Conservation (phyloP, 2,888 invertebrate genomes). For the Conops quadrifasciatus region DNA sequence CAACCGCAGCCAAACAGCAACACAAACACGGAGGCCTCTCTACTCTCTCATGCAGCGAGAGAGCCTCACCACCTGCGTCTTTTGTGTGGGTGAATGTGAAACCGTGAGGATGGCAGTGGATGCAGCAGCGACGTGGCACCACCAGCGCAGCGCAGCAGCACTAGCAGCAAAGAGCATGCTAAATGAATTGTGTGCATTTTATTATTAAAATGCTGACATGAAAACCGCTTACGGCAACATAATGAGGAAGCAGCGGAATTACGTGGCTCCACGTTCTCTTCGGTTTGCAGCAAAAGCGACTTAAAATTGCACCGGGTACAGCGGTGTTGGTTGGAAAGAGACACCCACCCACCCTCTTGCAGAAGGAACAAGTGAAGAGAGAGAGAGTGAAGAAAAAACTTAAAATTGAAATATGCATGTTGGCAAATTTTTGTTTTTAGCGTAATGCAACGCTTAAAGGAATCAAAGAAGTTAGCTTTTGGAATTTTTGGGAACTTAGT, state of each 20-base stretch:
- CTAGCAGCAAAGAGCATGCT: constrained; percentile 3
- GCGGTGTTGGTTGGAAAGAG: too few species aligned
- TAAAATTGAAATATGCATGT: too few species aligned
- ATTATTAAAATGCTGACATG: constrained; percentile 6
- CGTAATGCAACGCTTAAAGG: neutral
- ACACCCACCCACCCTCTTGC: too few species aligned
- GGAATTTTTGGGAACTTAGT: too few species aligned
- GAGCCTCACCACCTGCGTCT: neutral
- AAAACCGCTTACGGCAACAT: neutral
- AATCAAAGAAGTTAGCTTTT: too few species aligned
- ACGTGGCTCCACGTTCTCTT: neutral
- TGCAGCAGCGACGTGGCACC: too few species aligned
- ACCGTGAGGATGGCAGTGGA: neutral
- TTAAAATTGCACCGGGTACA: neutral
- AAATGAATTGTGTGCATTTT: constrained; percentile 19
- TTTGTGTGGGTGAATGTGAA: neutral
- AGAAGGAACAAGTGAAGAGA: too few species aligned
- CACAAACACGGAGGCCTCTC: neutral
- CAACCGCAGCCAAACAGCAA: too few species aligned
- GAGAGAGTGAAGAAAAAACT: too few species aligned
- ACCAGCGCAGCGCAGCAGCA: neutral
- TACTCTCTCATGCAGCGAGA: neutral
- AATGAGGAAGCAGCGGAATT: neutral
- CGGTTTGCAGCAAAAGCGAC: neutral
- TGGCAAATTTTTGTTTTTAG: too few species aligned